These are phyloP conservation scores for Embiotoca jacksoni DNA, from an alignment of 2,113 vertebrate genomes.

Conservation along the genomic window DNA sequence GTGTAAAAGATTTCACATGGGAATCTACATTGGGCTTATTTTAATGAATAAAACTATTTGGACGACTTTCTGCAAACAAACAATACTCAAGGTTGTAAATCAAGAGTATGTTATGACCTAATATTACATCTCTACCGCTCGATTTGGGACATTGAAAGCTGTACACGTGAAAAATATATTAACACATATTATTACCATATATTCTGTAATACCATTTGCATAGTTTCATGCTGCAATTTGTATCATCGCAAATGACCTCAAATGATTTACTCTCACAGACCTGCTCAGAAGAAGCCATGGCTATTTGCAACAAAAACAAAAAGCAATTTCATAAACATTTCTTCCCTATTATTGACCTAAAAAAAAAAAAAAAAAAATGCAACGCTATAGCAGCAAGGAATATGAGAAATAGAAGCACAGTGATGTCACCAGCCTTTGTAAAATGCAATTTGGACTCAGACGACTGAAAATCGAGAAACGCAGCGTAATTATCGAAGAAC, in stretches of 20 bases:
- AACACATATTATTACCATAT: background rate
- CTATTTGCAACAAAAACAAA: slow-evolving; percentile 18
- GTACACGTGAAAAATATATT: too few relatives aligned
- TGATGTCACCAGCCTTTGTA: slow-evolving; percentile 6
- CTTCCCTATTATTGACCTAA: background rate
- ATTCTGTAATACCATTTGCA: background rate
- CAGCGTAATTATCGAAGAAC: slow-evolving; percentile 17
- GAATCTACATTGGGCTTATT: too few relatives aligned
- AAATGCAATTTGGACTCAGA: slow-evolving; percentile 8
- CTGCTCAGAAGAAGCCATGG: background rate
- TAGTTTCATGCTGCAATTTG: background rate
- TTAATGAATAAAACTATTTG: background rate
- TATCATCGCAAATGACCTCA: background rate
- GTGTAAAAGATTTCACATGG: too few relatives aligned
- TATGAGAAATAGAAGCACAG: background rate
- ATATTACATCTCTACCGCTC: background rate
- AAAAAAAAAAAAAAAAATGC: slow-evolving; percentile 22
- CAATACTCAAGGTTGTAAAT: background rate
- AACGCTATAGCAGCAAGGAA: background rate
- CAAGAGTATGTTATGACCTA: background rate
- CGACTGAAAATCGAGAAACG: slow-evolving; percentile 35
- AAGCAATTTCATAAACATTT: slow-evolving; percentile 27
- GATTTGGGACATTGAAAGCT: too few relatives aligned
- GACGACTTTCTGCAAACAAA: slow-evolving; percentile 1
- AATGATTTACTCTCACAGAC: background rate